phyloP scores from a whole-genome alignment of 2,888 invertebrate species.

The Elegia similella region DNA sequence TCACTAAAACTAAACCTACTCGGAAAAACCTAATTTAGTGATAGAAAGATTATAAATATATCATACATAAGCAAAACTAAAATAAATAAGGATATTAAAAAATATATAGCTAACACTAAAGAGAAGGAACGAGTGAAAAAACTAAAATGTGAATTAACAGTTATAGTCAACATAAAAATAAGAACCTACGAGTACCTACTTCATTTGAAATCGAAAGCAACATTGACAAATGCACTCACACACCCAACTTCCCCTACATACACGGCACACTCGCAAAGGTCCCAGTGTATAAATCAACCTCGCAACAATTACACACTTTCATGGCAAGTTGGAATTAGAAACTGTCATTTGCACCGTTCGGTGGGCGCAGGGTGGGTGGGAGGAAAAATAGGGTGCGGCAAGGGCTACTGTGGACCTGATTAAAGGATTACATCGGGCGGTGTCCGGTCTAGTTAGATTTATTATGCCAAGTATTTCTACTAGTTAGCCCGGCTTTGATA shows the following conservation, averaged over 20 bases:
- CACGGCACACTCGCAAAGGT: slow-evolving; percentile 63
- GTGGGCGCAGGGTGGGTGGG: slow-evolving; percentile 47
- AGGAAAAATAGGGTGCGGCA: slow-evolving; percentile 75
- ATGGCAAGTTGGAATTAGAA: slow-evolving; percentile 83
- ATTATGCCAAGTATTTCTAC: slow-evolving; percentile 77
- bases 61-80: too few species aligned
- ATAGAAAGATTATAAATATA: too few species aligned
- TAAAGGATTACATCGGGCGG: slow-evolving; percentile 78
- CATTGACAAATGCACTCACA: slow-evolving; percentile 53
- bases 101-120: too few species aligned
- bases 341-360: slow-evolving; percentile 82
- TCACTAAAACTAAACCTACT: too few species aligned
- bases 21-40: too few species aligned
- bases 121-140: too few species aligned
- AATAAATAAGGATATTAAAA: too few species aligned
- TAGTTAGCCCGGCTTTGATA: slow-evolving; percentile 60
- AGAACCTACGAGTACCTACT: not conserved
- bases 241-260: slow-evolving; percentile 30
- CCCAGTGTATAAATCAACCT: slow-evolving; percentile 79
- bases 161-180: too few species aligned
- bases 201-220: not conserved
- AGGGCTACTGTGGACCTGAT: slow-evolving; percentile 79
- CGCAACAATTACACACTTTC: slow-evolving; percentile 82
- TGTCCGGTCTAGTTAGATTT: slow-evolving; percentile 80
- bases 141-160: too few species aligned